These are phyloP conservation scores for Zosterops borbonicus DNA, from an alignment of 2,113 vertebrate species.

Conservation along the genomic window DNA sequence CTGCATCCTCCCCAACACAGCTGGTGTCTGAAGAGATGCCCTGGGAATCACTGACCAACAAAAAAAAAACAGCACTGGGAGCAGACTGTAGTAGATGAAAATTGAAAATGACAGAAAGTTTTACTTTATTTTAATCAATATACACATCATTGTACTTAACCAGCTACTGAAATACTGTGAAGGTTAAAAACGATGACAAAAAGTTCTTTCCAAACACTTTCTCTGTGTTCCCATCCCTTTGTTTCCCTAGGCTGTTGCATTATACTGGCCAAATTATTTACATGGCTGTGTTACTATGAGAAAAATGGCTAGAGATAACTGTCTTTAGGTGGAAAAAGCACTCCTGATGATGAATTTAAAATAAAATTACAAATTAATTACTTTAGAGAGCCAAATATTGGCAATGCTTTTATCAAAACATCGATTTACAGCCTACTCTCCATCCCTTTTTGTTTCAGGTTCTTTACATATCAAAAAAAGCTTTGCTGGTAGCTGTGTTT, in stretches of 20 bases:
- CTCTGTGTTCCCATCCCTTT: background rate
- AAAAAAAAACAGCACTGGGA: background rate
- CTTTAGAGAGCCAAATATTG: background rate
- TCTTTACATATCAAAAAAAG: background rate
- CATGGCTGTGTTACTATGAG: rapidly evolving
- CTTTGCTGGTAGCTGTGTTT: background rate
- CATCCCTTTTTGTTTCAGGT: background rate
- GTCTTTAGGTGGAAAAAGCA: background rate
- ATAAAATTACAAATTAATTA: background rate
- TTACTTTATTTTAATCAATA: background rate
- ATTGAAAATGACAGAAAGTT: background rate
- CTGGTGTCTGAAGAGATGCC: too few relatives aligned
- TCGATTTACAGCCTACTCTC: background rate
- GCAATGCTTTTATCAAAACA: background rate
- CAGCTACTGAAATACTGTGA: background rate
- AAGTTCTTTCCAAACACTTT: background rate
- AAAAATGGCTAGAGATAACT: background rate
- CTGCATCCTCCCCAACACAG: rapidly evolving
- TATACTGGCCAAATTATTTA: background rate
- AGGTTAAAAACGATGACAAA: background rate
- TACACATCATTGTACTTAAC: too few relatives aligned
- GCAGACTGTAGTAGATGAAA: rapidly evolving
- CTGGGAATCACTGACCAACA: background rate
- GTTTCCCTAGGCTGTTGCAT: background rate
- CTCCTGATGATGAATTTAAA: background rate